Evolutionary conservation across 2,113 vertebrate species (phyloP).

Genomic region (Tachysurus fulvidraco): DNA sequence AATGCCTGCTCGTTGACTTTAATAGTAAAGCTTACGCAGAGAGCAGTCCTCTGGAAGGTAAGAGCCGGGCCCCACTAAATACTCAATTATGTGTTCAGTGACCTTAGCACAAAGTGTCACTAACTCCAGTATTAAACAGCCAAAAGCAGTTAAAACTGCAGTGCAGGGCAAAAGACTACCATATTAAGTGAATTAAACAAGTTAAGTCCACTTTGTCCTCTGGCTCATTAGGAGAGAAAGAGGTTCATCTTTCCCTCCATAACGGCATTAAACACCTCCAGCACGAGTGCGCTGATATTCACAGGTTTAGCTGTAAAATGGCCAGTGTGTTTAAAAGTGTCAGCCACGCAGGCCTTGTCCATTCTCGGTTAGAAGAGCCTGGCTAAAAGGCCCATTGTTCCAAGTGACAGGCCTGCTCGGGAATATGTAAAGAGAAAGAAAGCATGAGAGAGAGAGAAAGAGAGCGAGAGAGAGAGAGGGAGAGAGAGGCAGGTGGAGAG

Average conservation of each 20-base stretch:
- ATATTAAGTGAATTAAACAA: constrained; percentile 52
- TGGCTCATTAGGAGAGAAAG: constrained; percentile 33
- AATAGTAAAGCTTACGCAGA: neutral
- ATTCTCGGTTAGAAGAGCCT: constrained; percentile 13
- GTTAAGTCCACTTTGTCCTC: constrained; percentile 45
- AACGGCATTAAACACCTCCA: constrained; percentile 50
- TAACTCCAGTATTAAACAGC: constrained; percentile 48
- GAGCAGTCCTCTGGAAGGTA: constrained; percentile 30
- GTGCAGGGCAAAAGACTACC: constrained; percentile 40
- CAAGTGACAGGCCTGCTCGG: constrained; percentile 47
- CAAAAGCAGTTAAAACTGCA: constrained; percentile 44
- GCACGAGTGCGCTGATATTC: constrained; percentile 41
- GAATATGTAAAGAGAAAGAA: constrained; percentile 44
- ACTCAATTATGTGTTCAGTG: constrained; percentile 55
- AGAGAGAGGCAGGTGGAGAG: constrained; percentile 64
- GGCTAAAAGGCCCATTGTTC: constrained; percentile 53
- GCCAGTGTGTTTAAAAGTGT: constrained; percentile 37
- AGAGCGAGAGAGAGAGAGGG: constrained; percentile 26
- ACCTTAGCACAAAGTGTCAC: constrained; percentile 52
- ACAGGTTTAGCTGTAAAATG: constrained; percentile 45
- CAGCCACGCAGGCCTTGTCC: constrained; percentile 32
- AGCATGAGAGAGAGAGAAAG: constrained; percentile 27
- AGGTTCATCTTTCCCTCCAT: constrained; percentile 24
- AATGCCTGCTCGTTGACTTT: neutral
- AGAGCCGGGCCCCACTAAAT: constrained; percentile 46